Evolutionary conservation across 2,888 invertebrate species (phyloP).

Genomic region (Pheosia tremula): DNA sequence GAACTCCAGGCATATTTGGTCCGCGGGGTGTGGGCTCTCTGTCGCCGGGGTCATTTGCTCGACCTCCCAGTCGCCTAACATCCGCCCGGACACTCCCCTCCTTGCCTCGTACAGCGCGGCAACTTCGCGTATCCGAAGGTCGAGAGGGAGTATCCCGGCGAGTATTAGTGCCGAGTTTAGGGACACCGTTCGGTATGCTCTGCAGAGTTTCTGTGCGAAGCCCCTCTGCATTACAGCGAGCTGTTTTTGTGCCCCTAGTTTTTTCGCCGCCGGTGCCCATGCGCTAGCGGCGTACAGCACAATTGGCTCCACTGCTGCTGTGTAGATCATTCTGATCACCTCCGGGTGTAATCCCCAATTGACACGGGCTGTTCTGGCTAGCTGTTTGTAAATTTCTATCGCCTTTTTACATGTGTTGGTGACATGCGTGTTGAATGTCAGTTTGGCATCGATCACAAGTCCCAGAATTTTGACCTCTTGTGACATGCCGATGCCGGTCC

Average conservation of each 20-base stretch:
- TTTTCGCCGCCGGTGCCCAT: conserved; percentile 9
- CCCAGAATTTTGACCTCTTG: conserved; percentile 1
- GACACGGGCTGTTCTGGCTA: not conserved
- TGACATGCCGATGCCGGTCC: not conserved
- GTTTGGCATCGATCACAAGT: not conserved
- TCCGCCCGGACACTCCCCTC: conserved; percentile 14
- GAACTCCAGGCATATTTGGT: conserved; percentile 4
- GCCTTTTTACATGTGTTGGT: conserved; percentile 1
- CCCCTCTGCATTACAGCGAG: conserved; percentile 5
- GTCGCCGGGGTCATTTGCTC: conserved; percentile 12
- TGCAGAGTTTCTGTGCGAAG: conserved; percentile 8
- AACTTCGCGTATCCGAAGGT: conserved; percentile 23
- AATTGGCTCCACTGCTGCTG: not conserved
- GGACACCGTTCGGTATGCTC: no score
- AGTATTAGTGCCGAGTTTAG: conserved; percentile 23
- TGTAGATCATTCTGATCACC: no score
- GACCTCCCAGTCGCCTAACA: conserved; percentile 19
- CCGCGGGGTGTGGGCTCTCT: conserved; percentile 19
- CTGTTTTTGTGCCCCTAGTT: not conserved
- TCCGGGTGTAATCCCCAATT: conserved; percentile 12
- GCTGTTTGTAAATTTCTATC: not conserved
- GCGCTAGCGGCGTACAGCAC: conserved; percentile 5
- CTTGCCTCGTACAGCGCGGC: conserved; percentile 24
- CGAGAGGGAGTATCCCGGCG: conserved; percentile 28
- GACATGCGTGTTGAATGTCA: conserved; percentile 5